These are phyloP conservation scores for Nomada ruficornis DNA, from an alignment of 2,888 invertebrate genomes.

Conservation along the genomic window DNA sequence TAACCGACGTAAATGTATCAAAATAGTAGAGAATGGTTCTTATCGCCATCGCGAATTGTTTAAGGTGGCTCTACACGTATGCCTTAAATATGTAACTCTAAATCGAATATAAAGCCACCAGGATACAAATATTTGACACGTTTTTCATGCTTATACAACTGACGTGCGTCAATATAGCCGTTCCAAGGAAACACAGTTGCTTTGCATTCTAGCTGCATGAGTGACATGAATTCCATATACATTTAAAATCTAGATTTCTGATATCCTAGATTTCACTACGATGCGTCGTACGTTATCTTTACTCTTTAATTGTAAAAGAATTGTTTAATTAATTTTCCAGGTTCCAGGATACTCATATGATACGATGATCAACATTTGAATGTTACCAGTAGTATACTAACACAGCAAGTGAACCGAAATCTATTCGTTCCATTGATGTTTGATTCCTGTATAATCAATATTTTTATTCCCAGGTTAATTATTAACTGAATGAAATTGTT, in stretches of 20 bases:
- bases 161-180: conserved; percentile 17
- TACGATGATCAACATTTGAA: no score
- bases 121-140: conserved; percentile 12
- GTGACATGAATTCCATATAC: conserved; percentile 10
- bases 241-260: conserved; percentile 12
- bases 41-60: neutral
- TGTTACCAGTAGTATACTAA: no score
- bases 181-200: neutral
- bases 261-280: neutral
- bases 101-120: conserved; percentile 12
- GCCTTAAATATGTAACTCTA: neutral
- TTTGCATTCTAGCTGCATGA: neutral
- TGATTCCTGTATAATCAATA: neutral
- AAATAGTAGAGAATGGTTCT: neutral
- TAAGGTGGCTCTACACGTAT: no score
- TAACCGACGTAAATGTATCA: neutral
- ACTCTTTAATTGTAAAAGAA: no score
- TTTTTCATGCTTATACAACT: conserved; percentile 10
- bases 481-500: neutral
- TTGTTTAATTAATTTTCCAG: no score
- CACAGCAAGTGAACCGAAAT: neutral
- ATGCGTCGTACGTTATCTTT: no score
- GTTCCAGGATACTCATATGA: no score
- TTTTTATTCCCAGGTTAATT: neutral
- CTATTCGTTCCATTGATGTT: neutral